phyloP scores from a whole-genome alignment of 2,113 vertebrate species.

The Noturus placidus region DNA sequence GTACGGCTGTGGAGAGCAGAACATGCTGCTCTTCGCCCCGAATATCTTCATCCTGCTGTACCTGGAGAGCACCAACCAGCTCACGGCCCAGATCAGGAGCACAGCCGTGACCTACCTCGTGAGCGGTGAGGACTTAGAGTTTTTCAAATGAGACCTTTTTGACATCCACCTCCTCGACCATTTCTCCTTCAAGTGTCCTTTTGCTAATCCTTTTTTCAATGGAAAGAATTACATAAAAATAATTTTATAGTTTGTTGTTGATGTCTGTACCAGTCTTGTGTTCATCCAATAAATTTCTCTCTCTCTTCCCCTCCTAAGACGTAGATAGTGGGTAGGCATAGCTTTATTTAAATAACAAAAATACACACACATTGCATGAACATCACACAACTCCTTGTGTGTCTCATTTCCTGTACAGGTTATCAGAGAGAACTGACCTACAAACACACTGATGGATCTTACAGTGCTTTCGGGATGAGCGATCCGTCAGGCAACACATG shows the following conservation, averaged over 20 bases:
- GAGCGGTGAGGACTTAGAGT: neutral
- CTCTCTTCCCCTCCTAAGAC: too few relatives aligned
- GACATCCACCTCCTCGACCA: too few relatives aligned
- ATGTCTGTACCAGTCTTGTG: too few relatives aligned
- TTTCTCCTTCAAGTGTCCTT: too few relatives aligned
- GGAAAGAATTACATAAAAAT: too few relatives aligned
- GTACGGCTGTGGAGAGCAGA: neutral
- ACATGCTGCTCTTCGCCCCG: neutral
- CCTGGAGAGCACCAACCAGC: neutral
- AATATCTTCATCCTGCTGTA: neutral
- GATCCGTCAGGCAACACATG: constrained; percentile 83
- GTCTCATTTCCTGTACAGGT: neutral
- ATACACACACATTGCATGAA: too few relatives aligned
- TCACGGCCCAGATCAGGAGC: neutral
- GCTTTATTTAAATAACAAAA: too few relatives aligned
- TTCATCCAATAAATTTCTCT: too few relatives aligned
- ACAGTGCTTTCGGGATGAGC: neutral
- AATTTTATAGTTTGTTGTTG: too few relatives aligned
- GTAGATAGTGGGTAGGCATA: neutral
- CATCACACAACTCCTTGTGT: neutral
- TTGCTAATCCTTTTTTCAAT: too few relatives aligned
- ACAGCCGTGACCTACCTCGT: neutral
- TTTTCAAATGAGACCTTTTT: too few relatives aligned
- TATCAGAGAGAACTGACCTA: neutral
- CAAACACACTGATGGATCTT: constrained; percentile 1